Conservation (phyloP, 2,797 vertebrate species). For the Rhynchonycteris naso region DNA sequence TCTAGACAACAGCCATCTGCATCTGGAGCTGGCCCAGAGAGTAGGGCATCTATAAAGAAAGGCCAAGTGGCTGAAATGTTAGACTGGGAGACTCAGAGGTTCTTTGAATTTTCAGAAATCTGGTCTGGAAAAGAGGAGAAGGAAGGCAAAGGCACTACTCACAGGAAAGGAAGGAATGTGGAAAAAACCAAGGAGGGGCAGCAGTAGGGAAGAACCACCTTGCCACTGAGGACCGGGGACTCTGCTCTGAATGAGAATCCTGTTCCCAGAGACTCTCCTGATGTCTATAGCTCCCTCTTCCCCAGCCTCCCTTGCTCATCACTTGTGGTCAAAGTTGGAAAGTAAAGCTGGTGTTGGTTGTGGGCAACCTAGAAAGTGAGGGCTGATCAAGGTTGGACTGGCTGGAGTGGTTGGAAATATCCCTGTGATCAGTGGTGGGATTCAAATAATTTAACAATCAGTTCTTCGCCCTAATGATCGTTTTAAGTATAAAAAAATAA, state of each 20-base stretch:
- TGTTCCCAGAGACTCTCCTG: background rate
- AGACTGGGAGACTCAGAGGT: background rate
- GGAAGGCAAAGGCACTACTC: background rate
- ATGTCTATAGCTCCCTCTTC: background rate
- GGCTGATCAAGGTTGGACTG: background rate
- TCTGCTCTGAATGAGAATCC: background rate
- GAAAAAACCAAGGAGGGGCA: background rate
- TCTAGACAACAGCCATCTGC: background rate
- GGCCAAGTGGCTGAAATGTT: background rate
- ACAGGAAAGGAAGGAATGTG: background rate
- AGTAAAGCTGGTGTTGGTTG: background rate
- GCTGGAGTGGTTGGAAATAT: background rate
- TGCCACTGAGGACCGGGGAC: background rate
- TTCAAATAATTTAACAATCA: too few species aligned
- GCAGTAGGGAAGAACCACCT: background rate
- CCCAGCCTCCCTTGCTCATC: background rate
- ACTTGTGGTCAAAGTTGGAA: background rate
- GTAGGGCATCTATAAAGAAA: background rate
- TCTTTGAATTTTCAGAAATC: constrained; percentile 29
- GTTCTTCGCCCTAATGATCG: too few species aligned
- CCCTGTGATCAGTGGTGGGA: background rate
- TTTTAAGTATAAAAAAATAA: too few species aligned
- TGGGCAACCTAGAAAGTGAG: background rate
- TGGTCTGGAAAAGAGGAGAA: background rate
- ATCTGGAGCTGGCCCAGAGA: background rate